Base-by-base conservation (phyloP, 1,140 invertebrate genomes). In the Drosophila athabasca region DNA sequence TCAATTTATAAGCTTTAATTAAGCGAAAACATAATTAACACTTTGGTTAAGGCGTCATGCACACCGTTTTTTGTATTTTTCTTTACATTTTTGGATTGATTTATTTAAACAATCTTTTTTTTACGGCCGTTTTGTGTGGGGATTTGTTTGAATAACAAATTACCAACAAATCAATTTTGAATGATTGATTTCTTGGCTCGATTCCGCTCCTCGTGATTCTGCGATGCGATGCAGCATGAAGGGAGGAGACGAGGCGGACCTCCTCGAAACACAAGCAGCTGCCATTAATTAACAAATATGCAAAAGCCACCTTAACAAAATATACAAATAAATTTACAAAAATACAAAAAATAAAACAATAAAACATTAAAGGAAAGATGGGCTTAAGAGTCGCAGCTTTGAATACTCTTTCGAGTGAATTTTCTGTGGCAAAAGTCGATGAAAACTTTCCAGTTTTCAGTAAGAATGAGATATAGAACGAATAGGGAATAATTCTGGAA, bases 181-280 rank as follows among this genome's bases (percentile, higher is more conserved):
- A 78, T 87, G 82, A 87, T 87, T 87, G 82, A 87, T 87, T 87
- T 87, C 74, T 85, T 87, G 81, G 76, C 81, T 83, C 65, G 51
- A 15, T 58, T 52, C 55, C 77, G 44, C 78, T 78, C 82, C 35
- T 39, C 35, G 35, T 39, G 35, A 39, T 39, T 2, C 35, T 13
- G 82, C 82, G 82, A 85, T 85, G 62, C 29, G 29, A 29, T 76
- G 54, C 73, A 68, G 64, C 62, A n/a, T 66, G 15, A 66, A 29
- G 49, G 39, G 58, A 7, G 46, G 15, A 1, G 17, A 19, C 17
- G 17, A 6, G 26, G 31, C 17, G 66, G 60, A 55, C 52, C 67
- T 45, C 53, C 77, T 41, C 39, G 29, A 22, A 72, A 65, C 26
- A 44, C 62, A 44, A 68, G 62, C 72, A 70, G 81, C 62, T 74